Conservation (phyloP, 2,797 vertebrate genomes). For the Pteropus rufus region DNA sequence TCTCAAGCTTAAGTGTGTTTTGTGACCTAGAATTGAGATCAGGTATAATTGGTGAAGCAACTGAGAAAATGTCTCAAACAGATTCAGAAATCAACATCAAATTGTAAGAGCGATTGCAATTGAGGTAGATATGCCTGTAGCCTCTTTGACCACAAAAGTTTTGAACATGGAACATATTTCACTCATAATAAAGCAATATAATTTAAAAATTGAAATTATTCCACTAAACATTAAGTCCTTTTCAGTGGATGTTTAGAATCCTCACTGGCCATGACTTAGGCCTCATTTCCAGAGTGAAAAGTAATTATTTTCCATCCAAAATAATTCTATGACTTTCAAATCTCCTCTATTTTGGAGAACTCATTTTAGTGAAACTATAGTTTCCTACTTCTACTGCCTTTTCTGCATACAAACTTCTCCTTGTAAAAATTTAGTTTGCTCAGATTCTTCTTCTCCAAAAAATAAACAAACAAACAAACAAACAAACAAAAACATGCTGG, state of each 20-base stretch:
- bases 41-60: neutral
- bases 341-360: neutral
- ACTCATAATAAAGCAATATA: neutral
- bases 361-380: neutral
- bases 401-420: neutral
- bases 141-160: neutral
- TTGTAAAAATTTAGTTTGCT: neutral
- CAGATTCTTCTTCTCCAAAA: neutral
- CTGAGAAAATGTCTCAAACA: neutral
- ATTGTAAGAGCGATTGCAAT: neutral
- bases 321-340: neutral
- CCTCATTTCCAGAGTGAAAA: neutral
- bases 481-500: neutral
- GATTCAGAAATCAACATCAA: neutral
- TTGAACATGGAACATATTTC: neutral
- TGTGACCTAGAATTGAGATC: neutral
- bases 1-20: neutral
- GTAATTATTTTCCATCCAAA: neutral
- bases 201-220: conserved; percentile 12
- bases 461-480: no score
- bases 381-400: neutral
- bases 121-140: neutral
- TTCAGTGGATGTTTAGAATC: neutral
- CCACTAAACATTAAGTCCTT: neutral
- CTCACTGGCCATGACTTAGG: neutral